Evolutionary conservation across 2,113 vertebrate species (phyloP), one percentile per base, ranked within the genome.

Genomic region (Barbus barbus): DNA sequence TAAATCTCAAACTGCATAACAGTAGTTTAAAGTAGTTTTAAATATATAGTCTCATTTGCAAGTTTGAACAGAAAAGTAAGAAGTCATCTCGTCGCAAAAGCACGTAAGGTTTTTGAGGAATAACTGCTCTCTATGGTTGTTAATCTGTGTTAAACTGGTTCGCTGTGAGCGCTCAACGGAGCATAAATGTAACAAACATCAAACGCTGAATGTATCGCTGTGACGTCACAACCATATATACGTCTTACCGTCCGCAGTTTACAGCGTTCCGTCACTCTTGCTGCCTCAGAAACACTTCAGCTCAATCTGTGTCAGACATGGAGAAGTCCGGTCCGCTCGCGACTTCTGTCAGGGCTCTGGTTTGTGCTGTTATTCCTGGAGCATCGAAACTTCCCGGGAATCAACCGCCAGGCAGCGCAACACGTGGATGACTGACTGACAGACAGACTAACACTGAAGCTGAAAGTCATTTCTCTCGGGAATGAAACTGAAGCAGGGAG

Each of bases 231-330:
- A 3, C 1, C 74, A 22, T 74, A 26, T 22, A 3, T 48, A 9
- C 2, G 36, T 74, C 86, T 44, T 44, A 86, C 87, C 87, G 85
- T 83, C 33, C 51, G 60, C 58, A 78, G 78, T 67, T 79, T 16
- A 71, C 2, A 22, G 31, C 33, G 67, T 13, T 38, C 22, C 33
- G 11, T 71, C 67, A 6, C n/a, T 44, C 60, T 28, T 24, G 26
- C 56, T 63, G 33, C 56, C n/a, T 51, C 24, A 69, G 26, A 53
- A 81, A 69, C 61, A 33, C 61, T 81, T 81, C 9, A 22, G 18
- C 58, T 3, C 77, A 28, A 12, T 33, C 20, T 60, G 76, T 31
- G 78, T 33, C 61, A 51, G 51, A 69, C 78, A 81, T 63, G 77
- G 48, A 26, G 20, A 79, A 79, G 56, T 69, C 61, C 41, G 20